Base-by-base conservation (phyloP, 2,797 vertebrate species). In the Scolopax bukidnonensis region DNA sequence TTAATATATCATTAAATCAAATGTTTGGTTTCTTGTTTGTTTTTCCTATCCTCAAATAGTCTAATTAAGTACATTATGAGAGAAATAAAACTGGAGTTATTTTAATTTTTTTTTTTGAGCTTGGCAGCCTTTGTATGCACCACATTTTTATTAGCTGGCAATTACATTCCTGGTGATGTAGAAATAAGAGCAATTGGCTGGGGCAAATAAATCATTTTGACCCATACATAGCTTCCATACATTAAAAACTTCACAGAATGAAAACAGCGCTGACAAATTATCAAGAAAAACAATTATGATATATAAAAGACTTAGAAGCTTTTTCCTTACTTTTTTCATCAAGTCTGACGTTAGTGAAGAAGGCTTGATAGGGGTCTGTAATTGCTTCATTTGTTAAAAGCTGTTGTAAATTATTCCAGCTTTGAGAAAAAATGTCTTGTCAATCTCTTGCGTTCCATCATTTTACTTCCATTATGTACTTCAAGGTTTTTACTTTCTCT, bases 401-500 rank as follows among this genome's bases (percentile, higher is more conserved):
- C 47, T 74, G 10, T 56, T 43, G 45, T 88, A 74, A 71, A 74
- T 69, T 0, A 53, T 74, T 92, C 33, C 14, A 2, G 15, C 36
- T 87, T 90, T 79, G 67, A 78, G 51, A 61, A 90, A 69, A 77
- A 84, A 78, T 18, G 18, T 56, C 19, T 70, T 88, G 48, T 68
- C 47, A 80, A 8, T 74, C n/a, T 76, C 36, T 86, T 89, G 32
- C 69, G 51, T 59, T 87, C 40, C 50, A 16, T 93, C 36, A 15
- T 17, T 79, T n/a, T 86, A 63, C 77, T 96, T 94, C 38, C 32
- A 90, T 95, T 95, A 48, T 17, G 17, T 15, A 47, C 40, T 81
- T 97, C 79, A 96, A 89, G 84, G 70, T 41, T 95, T 93, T 86
- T 78, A 85, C 75, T 93, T 95, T 64, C 40, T 51, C 40, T 69